Evolutionary conservation across 2,888 invertebrate genomes (phyloP).

Genomic region (Agonopterix subpropinquella): DNA sequence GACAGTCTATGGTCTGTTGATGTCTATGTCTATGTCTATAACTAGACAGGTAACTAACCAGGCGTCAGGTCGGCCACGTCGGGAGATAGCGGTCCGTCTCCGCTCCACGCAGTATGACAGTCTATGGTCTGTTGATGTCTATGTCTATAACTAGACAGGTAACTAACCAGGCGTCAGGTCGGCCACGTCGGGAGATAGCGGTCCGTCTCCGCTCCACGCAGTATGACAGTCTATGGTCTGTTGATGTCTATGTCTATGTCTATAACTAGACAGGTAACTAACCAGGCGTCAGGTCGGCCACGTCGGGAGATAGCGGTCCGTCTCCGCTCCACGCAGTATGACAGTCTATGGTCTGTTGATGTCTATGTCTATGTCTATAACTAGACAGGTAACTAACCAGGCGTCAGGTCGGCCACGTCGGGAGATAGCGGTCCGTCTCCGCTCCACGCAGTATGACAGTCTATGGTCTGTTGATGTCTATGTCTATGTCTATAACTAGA

Average conservation of each 20-base stretch:
- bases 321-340: slow-evolving; percentile 83
- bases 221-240: slow-evolving; percentile 70
- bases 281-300: slow-evolving; percentile 76
- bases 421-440: slow-evolving; percentile 53
- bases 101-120: slow-evolving; percentile 84
- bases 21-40: too few relatives aligned
- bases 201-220: slow-evolving; percentile 80
- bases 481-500: too few relatives aligned
- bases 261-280: slow-evolving; percentile 3
- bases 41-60: slow-evolving; percentile 38
- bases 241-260: slow-evolving; percentile 3
- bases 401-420: slow-evolving; percentile 69
- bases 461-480: slow-evolving; percentile 23
- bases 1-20: slow-evolving; percentile 55
- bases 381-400: slow-evolving; percentile 46
- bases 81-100: slow-evolving; percentile 48
- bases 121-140: slow-evolving; percentile 20
- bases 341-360: slow-evolving; percentile 47
- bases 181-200: slow-evolving; percentile 38
- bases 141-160: too few relatives aligned
- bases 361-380: too few relatives aligned
- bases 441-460: slow-evolving; percentile 83
- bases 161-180: slow-evolving; percentile 75
- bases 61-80: slow-evolving; percentile 72
- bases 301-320: slow-evolving; percentile 39